Evolutionary conservation across 1,140 invertebrate genomes (phyloP).

Genomic region (Cheumatopsyche charites): DNA sequence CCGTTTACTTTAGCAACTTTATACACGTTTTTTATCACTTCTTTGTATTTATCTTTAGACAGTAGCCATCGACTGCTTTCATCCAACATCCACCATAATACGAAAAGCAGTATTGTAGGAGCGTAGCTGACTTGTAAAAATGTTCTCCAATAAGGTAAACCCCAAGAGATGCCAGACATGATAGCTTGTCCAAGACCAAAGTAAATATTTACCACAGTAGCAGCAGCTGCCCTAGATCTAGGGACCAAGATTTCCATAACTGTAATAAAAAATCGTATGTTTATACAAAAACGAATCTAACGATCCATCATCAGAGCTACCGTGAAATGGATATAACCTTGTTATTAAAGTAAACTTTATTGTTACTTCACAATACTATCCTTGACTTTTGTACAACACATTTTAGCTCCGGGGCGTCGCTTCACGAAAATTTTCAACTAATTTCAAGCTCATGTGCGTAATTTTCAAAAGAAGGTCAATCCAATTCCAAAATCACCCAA

Average conservation of each 20-base stretch:
- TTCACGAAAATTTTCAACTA: neutral
- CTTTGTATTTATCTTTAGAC: slow-evolving; percentile 67
- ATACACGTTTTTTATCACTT: slow-evolving; percentile 65
- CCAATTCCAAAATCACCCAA: neutral
- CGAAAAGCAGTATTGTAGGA: slow-evolving; percentile 62
- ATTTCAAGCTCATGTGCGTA: slow-evolving; percentile 1
- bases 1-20: slow-evolving; percentile 72
- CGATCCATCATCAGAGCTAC: neutral
- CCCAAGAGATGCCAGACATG: slow-evolving; percentile 64
- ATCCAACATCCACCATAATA: slow-evolving; percentile 50
- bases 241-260: slow-evolving; percentile 70
- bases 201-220: slow-evolving; percentile 63
- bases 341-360: neutral
- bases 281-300: neutral
- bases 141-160: slow-evolving; percentile 65
- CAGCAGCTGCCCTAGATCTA: slow-evolving; percentile 64
- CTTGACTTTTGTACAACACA: neutral
- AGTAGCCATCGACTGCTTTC: slow-evolving; percentile 73
- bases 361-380: neutral
- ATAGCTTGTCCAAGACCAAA: slow-evolving; percentile 66
- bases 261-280: slow-evolving; percentile 51
- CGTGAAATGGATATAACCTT: neutral
- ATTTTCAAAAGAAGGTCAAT: neutral
- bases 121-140: slow-evolving; percentile 64
- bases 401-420: neutral